Base-by-base conservation (phyloP, 2,888 invertebrate species). In the Oligia latruncula region DNA sequence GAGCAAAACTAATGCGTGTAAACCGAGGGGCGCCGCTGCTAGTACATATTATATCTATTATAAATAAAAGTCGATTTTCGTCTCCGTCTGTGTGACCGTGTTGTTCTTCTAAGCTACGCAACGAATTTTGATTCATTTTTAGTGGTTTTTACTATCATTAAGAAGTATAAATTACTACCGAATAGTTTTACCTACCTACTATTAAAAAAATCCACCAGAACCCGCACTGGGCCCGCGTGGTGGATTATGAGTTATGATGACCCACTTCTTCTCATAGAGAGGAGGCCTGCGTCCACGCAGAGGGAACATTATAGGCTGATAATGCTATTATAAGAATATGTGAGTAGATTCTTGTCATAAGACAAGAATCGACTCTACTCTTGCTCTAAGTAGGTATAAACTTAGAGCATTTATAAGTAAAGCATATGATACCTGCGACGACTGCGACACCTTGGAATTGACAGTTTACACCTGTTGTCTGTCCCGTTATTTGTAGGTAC, bases 401-500 rank as follows among this genome's bases (percentile, higher is more conserved):
- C 5, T 5, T 40, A 11, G 5, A 68, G 68, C 5, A 2, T 23
- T 43, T 20, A 17, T 15, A 55, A 35, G 17, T 46, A 65, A 64
- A 58, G 23, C 58, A 23, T 11, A n/a, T 4, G 23, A 58, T 58
- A 58, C 13, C 23, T 20, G 11, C 20, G 5, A n/a, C 13, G n/a
- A 5, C 23, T 20, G 11, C 20, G 11, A n/a, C 20, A 52, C 43
- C 23, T 76, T 46, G 17, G 23, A 49, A 60, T 49, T 66, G 49
- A 55, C 35, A 49, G 17, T 66, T 66, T 8, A 58, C 60, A 71
- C 81, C 81, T 81, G 71, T 62, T 71, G 15, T 71, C 20, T 0
- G n/a, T 71, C 29, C 17, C 29, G 55, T 67, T 66, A 46, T 35
- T n/a, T 43, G 17, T 29, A 49, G 5, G 6, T 29, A 20, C 17